Base-by-base conservation (phyloP, 2,797 vertebrate genomes). In the Chiroxiphia lanceolata region DNA sequence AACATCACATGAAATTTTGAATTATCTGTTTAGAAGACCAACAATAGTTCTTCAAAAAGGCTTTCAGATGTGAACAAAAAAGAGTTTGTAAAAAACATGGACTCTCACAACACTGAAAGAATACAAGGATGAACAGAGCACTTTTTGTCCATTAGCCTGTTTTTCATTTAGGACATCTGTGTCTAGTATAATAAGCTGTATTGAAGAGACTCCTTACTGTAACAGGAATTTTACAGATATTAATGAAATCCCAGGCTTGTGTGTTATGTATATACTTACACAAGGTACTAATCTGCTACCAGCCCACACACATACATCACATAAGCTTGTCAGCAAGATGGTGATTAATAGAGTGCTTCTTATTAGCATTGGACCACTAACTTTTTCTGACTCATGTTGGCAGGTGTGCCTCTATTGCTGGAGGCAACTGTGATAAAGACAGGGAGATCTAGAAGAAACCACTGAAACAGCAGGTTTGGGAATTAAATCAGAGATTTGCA, bases 301-400 rank as follows among this genome's bases (percentile, higher is more conserved):
- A 87, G 53, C 85, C 93, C 60, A 71, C 87, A 82, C 64, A 60
- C 13, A 69, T 8, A 57, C 19, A 90, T 72, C 59, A 71, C 57
- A 74, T 23, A 77, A 68, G 45, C 65, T 69, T 84, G 75, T 82
- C 88, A 89, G 80, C 44, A 75, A 90, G 71, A 65, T 27, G 45
- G 79, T 84, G 60, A 91, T 93, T 94, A 91, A 96, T 15, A 11
- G 60, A 85, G 69, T 31, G 61, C 36, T 79, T 36, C 87, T 83
- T 61, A 87, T 93, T 90, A 94, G 76, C 85, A 82, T 2, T 82
- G 54, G 87, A 59, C 44, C 0, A 2, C 47, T 93, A 90, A 92
- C 44, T 80, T 94, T 27, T 93, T 82, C 93, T 89, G 94, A 89
- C 83, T 95, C 78, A 57, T 21, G n/a, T 50, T 96, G 94, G 91